Base-by-base conservation (phyloP, 2,797 vertebrate genomes). In the Triplophysa yarkandensis region DNA sequence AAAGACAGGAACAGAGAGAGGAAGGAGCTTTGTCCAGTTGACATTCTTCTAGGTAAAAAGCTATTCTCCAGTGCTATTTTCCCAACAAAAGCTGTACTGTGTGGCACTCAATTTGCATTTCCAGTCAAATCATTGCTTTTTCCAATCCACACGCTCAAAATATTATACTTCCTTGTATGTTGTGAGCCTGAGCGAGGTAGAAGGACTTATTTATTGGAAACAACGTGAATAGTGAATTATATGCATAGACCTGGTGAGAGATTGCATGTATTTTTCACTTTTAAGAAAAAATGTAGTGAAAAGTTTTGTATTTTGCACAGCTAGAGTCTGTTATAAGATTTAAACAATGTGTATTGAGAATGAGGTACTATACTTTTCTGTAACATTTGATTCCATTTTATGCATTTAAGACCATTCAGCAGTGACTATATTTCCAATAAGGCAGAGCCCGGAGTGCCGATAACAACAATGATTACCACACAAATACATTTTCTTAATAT, bases 61-160 rank as follows among this genome's bases (percentile, higher is more conserved):
- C 23, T 10, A 17, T 61, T 63, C 58, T 72, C 32, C 17, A 30
- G 58, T 54, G 23, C 81, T 66, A 46, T 64, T 78, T 76, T 71
- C 68, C 54, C n/a, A 76, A 86, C 81, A 86, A 84, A 82, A 81
- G 81, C 27, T 69, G 17, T 28, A 65, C 70, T 79, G 80, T 76
- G 36, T 28, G 57, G 14, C 41, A 23, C 3, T 50, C 73, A 34
- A 78, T 78, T 76, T 73, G 65, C 41, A 73, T 78, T 63, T 68
- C 48, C 28, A 19, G 21, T 14, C 25, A 64, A 68, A 7, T 43
- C 57, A 6, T 60, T 72, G 76, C n/a, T 57, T 73, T 43, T 13
- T 27, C 32, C 46, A 27, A 63, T 66, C 16, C 44, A 21, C 54
- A 21, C 39, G 60, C 62, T 10, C 27, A 36, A 52, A 21, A 9